Conservation (phyloP, 2,113 vertebrate species). For the Eupsittula cactorum region DNA sequence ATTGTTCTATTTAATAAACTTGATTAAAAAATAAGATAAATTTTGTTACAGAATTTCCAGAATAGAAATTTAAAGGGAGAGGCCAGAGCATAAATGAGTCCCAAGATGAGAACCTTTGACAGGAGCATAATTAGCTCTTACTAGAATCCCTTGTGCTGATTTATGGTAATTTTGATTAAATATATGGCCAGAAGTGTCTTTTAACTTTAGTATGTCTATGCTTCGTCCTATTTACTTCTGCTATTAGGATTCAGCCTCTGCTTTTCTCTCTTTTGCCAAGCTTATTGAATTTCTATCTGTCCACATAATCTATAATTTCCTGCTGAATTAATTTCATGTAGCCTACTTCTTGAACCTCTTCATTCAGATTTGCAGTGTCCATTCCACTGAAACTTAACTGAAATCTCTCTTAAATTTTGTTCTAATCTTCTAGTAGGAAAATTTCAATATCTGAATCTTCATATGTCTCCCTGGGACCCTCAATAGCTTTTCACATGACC, state of each 20-base stretch:
- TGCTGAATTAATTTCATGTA: conserved; percentile 39
- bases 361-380: background rate
- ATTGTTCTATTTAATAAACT: background rate
- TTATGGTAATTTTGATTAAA: background rate
- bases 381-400: conserved; percentile 16
- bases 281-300: conserved; percentile 59
- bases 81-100: background rate
- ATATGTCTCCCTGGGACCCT: background rate
- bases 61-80: background rate
- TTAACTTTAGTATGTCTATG: background rate
- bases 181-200: background rate
- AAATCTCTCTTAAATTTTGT: background rate
- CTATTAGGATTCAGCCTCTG: background rate
- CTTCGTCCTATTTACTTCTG: background rate
- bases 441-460: background rate
- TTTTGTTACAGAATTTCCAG: background rate
- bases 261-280: background rate
- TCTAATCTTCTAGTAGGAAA: background rate
- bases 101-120: background rate
- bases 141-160: background rate
- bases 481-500: background rate
- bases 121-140: background rate
- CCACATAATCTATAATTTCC: conserved; percentile 43
- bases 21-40: background rate
- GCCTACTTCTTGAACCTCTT: conserved; percentile 28